Percentiles rank a stretch among this genome's conserved stretches.
Conservation (phyloP, 2,113 vertebrate species). For the Dryoscopus gambensis region DNA sequence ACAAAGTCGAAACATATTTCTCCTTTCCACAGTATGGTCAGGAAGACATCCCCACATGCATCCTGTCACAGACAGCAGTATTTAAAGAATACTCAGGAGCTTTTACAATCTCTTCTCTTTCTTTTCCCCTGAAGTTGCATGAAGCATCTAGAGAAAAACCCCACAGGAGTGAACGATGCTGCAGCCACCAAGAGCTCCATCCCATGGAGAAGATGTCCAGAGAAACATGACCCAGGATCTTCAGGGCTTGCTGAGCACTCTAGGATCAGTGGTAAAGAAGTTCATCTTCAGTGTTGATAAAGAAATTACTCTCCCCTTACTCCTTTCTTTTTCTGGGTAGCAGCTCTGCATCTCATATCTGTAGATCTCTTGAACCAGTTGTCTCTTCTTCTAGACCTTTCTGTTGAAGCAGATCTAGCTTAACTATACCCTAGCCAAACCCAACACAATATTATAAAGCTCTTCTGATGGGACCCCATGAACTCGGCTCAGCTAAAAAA, state of each 20-base stretch:
- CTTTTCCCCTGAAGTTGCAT: background rate
- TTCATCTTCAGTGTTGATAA: background rate
- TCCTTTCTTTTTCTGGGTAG: background rate
- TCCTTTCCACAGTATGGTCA: background rate
- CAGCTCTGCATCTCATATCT: background rate
- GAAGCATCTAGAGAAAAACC: background rate
- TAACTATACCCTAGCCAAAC: background rate
- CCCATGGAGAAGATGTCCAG: background rate
- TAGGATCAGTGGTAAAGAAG: background rate
- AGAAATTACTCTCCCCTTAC: background rate
- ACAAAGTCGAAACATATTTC: background rate
- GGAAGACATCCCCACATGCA: background rate
- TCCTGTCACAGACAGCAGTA: background rate
- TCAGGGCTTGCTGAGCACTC: background rate
- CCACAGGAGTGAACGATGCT: rapidly evolving
- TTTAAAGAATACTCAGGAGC: background rate
- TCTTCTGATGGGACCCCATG: background rate
- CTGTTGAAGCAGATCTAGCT: background rate
- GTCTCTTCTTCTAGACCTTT: background rate
- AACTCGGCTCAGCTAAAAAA: background rate
- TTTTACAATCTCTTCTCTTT: background rate
- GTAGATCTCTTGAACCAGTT: background rate
- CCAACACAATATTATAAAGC: background rate
- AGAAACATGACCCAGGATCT: background rate
- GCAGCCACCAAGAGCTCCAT: background rate